These are phyloP conservation scores for Tromatobia lineatoria DNA, from an alignment of 2,888 invertebrate species.

Conservation along the genomic window DNA sequence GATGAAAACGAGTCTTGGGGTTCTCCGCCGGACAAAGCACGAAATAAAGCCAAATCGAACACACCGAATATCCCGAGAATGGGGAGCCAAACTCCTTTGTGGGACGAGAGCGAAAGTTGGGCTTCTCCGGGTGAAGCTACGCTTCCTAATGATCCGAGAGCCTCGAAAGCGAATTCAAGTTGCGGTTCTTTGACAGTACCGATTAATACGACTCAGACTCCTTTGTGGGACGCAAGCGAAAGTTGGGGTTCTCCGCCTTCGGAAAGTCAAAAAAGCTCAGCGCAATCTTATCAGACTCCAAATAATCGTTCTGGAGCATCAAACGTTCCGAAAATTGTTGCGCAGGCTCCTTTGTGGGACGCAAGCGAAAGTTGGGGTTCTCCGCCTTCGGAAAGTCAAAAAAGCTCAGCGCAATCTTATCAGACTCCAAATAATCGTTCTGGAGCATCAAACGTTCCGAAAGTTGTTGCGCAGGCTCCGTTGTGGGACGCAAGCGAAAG, in stretches of 20 bases:
- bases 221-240: conserved; percentile 18
- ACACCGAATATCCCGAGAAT: neutral
- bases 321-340: neutral
- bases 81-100: conserved; percentile 46
- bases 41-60: neutral
- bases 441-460: neutral
- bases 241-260: conserved; percentile 7
- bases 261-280: too few species aligned
- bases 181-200: too few species aligned
- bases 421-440: neutral
- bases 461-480: conserved; percentile 5
- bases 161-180: neutral
- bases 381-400: neutral
- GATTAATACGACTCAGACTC: too few species aligned
- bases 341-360: conserved; percentile 18
- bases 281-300: neutral
- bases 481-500: conserved; percentile 11
- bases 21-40: neutral
- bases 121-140: conserved; percentile 20
- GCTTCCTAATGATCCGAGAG: neutral
- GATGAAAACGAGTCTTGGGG: conserved; percentile 44
- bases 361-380: conserved; percentile 18
- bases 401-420: too few species aligned
- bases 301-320: neutral
- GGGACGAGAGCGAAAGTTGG: conserved; percentile 47